Base-by-base conservation (phyloP, 1,140 invertebrate species). In the Anastrepha obliqua region DNA sequence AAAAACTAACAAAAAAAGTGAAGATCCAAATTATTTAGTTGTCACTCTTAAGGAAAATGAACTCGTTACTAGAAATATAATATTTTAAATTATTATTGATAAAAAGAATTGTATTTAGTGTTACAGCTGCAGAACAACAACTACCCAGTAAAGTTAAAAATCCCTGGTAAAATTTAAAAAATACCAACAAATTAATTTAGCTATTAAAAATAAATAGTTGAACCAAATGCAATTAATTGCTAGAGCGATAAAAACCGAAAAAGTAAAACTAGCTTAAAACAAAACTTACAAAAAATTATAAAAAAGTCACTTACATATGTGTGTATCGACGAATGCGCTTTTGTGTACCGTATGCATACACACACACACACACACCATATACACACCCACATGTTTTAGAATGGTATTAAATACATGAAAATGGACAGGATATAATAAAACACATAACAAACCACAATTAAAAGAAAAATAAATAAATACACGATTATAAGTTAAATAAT, bases 401-500 rank as follows among this genome's bases (percentile, higher is more conserved):
- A 74, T 74, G 44, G 67, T 47, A 47, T 51, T 7, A n/a, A 74
- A 74, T n/a, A 47, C 44, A 4, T 3, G 4, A 74, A 74, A 74
- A 42, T 3, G n/a, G 44, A 74, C 5, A 74, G 17, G 3, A 39
- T 0, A 29, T 13, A 51, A 74, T 44, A 70, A 0, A 74, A 74
- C 44, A 74, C 17, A 47, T 29, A 0, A 74, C 47, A 47, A 74
- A 74, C 13, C 44, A 13, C 6, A 74, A 74, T n/a, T 7, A 17
- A 74, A 47, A 39, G 11, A 47, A 13, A 47, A 74, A n/a, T 51
- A 74, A 74, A 74, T 74, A 47, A 74, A 74, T 42, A 59, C 55
- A 86, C 51, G 59, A 86, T 62, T 59, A 86, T 86, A 86, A 58
- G 44, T 86, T 86, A 86, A 86, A 86, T 86, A 59, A 86, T 86